These are phyloP conservation scores for Tachina fera DNA, from an alignment of 2,888 invertebrate species.

Conservation along the genomic window DNA sequence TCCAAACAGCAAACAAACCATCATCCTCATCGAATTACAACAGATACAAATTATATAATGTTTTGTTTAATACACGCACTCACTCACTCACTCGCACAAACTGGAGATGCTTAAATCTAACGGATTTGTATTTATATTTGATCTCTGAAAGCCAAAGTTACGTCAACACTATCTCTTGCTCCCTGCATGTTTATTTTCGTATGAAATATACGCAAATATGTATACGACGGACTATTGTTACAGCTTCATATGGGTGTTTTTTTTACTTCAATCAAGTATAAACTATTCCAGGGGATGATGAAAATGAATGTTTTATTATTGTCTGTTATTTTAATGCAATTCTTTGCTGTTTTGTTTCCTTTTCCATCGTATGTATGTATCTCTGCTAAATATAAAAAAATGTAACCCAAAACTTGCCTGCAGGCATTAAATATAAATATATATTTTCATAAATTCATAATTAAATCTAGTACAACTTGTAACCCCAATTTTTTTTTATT, in stretches of 20 bases:
- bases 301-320: constrained; percentile 44
- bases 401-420: constrained; percentile 82
- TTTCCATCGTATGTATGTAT: not conserved
- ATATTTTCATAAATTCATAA: constrained; percentile 83
- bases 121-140: constrained; percentile 78
- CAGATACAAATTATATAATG: constrained; percentile 67
- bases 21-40: constrained; percentile 59
- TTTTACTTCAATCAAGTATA: constrained; percentile 12
- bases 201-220: not conserved
- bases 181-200: constrained; percentile 27
- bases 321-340: constrained; percentile 42
- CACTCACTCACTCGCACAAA: constrained; percentile 15
- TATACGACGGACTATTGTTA: constrained; percentile 40
- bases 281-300: constrained; percentile 68
- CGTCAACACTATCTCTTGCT: constrained; percentile 70
- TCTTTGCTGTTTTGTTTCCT: constrained; percentile 36
- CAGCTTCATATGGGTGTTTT: constrained; percentile 50
- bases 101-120: constrained; percentile 72
- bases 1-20: constrained; percentile 24
- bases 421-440: constrained; percentile 77
- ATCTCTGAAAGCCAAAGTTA: constrained; percentile 79
- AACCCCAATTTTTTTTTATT: constrained; percentile 42
- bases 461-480: constrained; percentile 78
- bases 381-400: constrained; percentile 46
- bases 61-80: constrained; percentile 45